phyloP scores from a whole-genome alignment of 2,797 vertebrate species.

The Alcedo quadribrachys region DNA sequence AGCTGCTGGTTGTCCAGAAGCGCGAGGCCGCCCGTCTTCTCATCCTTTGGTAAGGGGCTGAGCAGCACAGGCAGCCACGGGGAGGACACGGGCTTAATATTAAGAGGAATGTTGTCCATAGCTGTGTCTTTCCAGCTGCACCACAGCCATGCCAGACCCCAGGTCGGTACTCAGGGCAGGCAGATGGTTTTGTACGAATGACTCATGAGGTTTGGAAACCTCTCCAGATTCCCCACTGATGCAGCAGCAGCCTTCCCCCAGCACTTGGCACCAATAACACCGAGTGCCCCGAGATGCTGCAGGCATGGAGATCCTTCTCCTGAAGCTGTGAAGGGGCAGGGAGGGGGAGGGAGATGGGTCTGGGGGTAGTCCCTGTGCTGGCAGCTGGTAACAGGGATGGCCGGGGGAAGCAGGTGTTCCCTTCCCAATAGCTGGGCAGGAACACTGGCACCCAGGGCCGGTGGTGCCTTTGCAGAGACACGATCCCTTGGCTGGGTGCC shows the following conservation, averaged over 20 bases:
- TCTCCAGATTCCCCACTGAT: background rate
- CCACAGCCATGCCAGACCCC: rapidly evolving
- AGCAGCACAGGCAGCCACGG: background rate
- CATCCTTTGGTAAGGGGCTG: background rate
- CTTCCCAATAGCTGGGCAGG: background rate
- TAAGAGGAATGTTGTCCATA: background rate
- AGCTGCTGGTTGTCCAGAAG: rapidly evolving
- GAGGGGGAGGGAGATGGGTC: background rate
- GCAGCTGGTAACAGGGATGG: background rate
- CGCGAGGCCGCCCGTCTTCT: background rate
- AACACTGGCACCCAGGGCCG: background rate
- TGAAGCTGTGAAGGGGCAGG: background rate
- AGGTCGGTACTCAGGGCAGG: rapidly evolving
- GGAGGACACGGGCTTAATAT: rapidly evolving
- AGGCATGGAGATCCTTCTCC: background rate
- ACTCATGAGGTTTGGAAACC: background rate
- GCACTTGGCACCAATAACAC: background rate
- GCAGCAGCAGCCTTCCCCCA: background rate
- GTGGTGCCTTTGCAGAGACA: background rate
- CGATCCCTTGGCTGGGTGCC: background rate
- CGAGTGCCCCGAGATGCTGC: rapidly evolving
- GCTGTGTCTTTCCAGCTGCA: rapidly evolving
- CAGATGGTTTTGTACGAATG: background rate
- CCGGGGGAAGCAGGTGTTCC: background rate
- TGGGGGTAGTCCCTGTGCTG: background rate